phyloP scores from a whole-genome alignment of 2,888 invertebrate genomes.

The Dascillus cervinus region DNA sequence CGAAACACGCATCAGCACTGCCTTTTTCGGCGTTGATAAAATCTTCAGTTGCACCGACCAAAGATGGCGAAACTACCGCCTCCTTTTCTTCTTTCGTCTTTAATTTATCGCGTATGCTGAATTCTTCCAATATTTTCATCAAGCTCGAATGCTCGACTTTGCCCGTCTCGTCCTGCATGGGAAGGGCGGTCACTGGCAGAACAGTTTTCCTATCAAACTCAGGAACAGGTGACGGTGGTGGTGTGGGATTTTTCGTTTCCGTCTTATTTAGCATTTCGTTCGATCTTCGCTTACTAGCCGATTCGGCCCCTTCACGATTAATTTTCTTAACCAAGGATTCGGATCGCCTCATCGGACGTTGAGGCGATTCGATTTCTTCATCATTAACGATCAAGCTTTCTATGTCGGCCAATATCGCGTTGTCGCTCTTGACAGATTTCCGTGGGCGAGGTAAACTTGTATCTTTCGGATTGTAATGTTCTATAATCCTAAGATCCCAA shows the following conservation, averaged over 20 bases:
- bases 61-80: background rate
- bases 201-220: conserved; percentile 2
- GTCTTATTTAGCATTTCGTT: background rate
- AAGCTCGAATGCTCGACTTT: conserved; percentile 36
- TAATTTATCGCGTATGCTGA: conserved; percentile 25
- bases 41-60: conserved; percentile 8
- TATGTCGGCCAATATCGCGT: conserved; percentile 30
- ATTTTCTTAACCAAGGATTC: conserved; percentile 34
- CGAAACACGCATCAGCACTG: conserved; percentile 4
- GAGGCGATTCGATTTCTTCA: conserved; percentile 21
- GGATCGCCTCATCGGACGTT: conserved; percentile 29
- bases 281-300: conserved; percentile 9
- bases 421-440: conserved; percentile 21
- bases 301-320: conserved; percentile 24
- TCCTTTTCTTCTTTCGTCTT: background rate
- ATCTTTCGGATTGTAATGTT: conserved; percentile 42
- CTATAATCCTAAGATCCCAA: conserved; percentile 44
- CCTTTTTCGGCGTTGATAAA: conserved; percentile 15
- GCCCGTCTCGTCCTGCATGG: conserved; percentile 24
- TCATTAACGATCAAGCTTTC: conserved; percentile 33
- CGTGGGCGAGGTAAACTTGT: conserved; percentile 36
- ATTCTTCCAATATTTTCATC: conserved; percentile 37
- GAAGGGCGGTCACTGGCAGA: conserved; percentile 11
- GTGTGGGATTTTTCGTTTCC: conserved; percentile 17
- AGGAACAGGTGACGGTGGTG: conserved; percentile 29